Base-by-base conservation (phyloP, 2,797 vertebrate species). In the Catharus ustulatus region DNA sequence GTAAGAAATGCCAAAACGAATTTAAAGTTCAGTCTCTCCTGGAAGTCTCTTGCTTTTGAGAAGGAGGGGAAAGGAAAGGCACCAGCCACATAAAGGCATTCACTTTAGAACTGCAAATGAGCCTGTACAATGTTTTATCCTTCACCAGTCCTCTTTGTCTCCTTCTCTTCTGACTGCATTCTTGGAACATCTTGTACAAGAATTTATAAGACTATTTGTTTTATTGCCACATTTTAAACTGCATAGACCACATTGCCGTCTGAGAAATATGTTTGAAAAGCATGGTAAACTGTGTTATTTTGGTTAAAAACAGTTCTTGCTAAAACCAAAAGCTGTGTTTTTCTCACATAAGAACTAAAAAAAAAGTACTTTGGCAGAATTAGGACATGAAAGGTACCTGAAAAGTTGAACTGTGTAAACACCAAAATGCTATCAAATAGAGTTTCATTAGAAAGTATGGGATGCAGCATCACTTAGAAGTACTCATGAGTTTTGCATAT, bases 81-180 rank as follows among this genome's bases (percentile, higher is more conserved):
- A 95, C 48, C 80, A 91, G 85, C 34, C 74, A 87, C 83, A 95
- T 87, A 94, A 95, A 94, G 74, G 71, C 83, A 0, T 71, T 93
- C 95, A 93, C 93, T 95, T 88, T 91, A 92, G 80, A 96, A 92
- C 94, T 96, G 93, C 95, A 96, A 97, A 97, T 95, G 90, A 96
- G 94, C 21, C 87, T 91, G 84, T 81, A 87, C 76, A 84, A 69
- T 73, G 87, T 93, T 96, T 89, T 86, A 89, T 92, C 95, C 95
- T 91, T 88, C 89, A 95, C 74, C 67, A 86, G 87, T 58, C 57
- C 38, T 86, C 79, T 96, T 96, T 94, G 91, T 94, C 55, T 89
- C 82, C 69, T 83, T 92, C 81, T 85, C 73, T 93, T 88, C 89
- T 87, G 87, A 84, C 85, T 94, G 80, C 49, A 84, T 94, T 88